Evolutionary conservation across 2,888 invertebrate genomes (phyloP), one percentile per base, ranked within the genome.

Genomic region (Theodoxus fluviatilis): DNA sequence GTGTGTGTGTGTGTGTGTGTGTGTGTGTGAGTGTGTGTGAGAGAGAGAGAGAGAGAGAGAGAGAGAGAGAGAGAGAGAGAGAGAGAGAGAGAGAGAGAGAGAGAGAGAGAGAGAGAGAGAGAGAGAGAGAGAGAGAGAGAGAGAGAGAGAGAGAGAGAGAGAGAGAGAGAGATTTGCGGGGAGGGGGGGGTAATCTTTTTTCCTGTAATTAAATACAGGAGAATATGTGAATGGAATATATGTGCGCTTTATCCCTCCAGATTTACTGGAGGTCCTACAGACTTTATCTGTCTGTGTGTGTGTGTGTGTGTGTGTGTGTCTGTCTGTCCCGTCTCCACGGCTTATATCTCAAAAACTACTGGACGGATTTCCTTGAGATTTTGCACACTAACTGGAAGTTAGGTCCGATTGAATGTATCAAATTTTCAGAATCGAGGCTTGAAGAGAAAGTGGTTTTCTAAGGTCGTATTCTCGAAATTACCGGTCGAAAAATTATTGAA

Each of bases 61-160:
- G 12, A 40, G 31, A 61, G 3, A 43, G 47, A 47, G 18, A 61
- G 49, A 69, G 25, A 69, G 25, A 63, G 35, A 61, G 61, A 63
- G 47, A 63, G 49, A 69, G 37, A 69, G 49, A 43, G 49, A 63
- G 47, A 49, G 47, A 52, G 37, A 64, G 43, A 69, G 63, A 63
- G 63, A 37, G 37, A 25, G 33, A 18, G 22, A 37, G 64, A 52
- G 63, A 63, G 61, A 49, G 49, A n/a, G 43, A 22, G 61, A 28
- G 37, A 47, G 35, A 69, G 64, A 52, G 47, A 49, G 63, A 63
- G 33, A 38, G 49, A 33, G 63, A 47, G 9, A 37, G 25, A n/a
- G 28, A 28, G 38, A 15, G 33, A 35, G 22, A 35, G 40, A 37
- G 25, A 25, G 35, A 37, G 38, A 37, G 31, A 15, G 57, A 43